phyloP scores from a whole-genome alignment of 1,140 invertebrate species.

The Euura lappo region DNA sequence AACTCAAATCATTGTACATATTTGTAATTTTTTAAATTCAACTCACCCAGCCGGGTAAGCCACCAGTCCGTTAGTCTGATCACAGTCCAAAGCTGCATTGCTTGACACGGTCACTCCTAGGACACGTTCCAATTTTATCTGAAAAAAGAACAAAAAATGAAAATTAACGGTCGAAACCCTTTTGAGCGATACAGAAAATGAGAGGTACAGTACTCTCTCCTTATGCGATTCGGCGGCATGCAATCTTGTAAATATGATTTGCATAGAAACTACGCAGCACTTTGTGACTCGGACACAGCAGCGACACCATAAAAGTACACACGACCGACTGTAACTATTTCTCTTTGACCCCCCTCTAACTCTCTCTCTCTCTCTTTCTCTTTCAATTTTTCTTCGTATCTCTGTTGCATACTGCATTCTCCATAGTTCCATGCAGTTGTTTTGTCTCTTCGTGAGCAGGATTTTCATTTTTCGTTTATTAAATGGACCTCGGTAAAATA shows the following conservation, averaged over 20 bases:
- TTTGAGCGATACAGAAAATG: neutral
- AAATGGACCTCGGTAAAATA: too few relatives aligned
- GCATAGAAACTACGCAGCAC: slow-evolving; percentile 3
- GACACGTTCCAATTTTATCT: slow-evolving; percentile 94
- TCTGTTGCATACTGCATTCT: neutral
- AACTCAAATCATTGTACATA: too few relatives aligned
- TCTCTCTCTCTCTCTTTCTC: neutral
- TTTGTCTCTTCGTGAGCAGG: too few relatives aligned
- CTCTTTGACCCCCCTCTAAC: neutral
- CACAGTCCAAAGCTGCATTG: slow-evolving; percentile 90
- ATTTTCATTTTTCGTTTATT: too few relatives aligned
- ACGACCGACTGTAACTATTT: neutral
- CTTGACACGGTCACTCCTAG: slow-evolving; percentile 89
- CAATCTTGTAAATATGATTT: neutral
- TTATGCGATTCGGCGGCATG: slow-evolving; percentile 5
- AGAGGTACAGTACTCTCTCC: neutral
- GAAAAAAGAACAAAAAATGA: slow-evolving; percentile 56
- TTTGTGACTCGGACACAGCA: neutral
- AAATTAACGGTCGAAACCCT: neutral
- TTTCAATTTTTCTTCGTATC: neutral
- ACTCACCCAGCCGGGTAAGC: slow-evolving; percentile 96
- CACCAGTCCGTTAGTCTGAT: slow-evolving; percentile 82
- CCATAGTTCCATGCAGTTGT: neutral
- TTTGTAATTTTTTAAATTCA: neutral
- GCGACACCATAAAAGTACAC: neutral